A percentile compares a stretch with the other conserved stretches of the same genome.
Evolutionary conservation across 2,888 invertebrate genomes (phyloP).

Genomic region (Aspidiotus destructor): DNA sequence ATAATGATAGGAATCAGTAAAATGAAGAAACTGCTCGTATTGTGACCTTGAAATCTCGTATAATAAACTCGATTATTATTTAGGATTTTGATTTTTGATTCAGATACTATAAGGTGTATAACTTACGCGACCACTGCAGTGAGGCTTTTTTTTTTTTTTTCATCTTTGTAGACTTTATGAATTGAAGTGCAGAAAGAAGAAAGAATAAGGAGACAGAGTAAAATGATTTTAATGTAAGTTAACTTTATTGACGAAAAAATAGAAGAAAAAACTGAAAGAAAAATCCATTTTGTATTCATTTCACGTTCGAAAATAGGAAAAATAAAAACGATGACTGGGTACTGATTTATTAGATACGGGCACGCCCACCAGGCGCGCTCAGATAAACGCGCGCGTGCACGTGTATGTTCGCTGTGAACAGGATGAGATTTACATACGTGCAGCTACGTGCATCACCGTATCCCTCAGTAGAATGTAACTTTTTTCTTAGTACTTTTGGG

Average conservation of each 20-base stretch:
- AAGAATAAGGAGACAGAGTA: background rate
- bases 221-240: background rate
- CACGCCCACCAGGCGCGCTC: slow-evolving; percentile 25
- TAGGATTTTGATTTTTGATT: too few species aligned
- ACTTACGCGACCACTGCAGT: background rate
- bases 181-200: background rate
- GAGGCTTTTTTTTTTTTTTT: background rate
- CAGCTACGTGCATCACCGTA: too few species aligned
- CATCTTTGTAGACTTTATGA: background rate
- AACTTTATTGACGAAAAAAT: background rate
- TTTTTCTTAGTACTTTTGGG: too few species aligned
- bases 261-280: background rate
- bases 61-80: too few species aligned
- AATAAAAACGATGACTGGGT: slow-evolving; percentile 28
- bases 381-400: slow-evolving; percentile 16
- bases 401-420: slow-evolving; percentile 21
- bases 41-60: too few species aligned
- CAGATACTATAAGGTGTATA: too few species aligned
- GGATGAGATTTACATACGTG: background rate
- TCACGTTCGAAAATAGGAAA: slow-evolving; percentile 14
- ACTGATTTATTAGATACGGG: slow-evolving; percentile 29
- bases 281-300: slow-evolving; percentile 3
- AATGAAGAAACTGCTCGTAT: too few species aligned
- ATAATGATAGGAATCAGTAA: too few species aligned
- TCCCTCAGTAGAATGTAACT: too few species aligned